phyloP scores from a whole-genome alignment of 2,888 invertebrate species.

The Nebria brevicollis region DNA sequence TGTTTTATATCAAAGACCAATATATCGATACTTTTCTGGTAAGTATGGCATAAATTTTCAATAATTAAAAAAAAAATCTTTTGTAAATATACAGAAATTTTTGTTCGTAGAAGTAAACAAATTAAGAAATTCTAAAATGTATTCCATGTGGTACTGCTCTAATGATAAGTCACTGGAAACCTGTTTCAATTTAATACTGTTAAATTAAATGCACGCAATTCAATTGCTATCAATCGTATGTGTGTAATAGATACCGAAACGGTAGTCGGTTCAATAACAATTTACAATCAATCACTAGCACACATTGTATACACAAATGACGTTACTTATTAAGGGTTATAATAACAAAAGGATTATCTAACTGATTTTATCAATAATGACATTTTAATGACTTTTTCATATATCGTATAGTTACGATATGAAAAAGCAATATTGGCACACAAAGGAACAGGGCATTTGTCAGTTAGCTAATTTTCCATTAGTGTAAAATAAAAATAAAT shows the following conservation, averaged over 20 bases:
- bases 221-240: not conserved
- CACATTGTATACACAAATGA: not conserved
- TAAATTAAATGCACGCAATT: not conserved
- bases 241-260: not conserved
- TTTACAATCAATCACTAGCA: slow-evolving; percentile 42
- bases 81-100: no score
- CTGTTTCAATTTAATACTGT: not conserved
- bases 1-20: no score
- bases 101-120: no score
- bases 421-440: not conserved
- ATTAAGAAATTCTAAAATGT: not conserved
- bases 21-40: no score
- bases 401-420: not conserved
- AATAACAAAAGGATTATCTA: not conserved
- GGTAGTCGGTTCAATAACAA: slow-evolving; percentile 34
- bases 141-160: not conserved
- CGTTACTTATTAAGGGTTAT: not conserved
- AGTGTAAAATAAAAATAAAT: not conserved
- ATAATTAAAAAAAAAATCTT: no score
- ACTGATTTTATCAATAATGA: not conserved
- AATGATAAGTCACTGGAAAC: not conserved
- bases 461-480: not conserved
- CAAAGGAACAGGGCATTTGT: not conserved
- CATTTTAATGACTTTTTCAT: not conserved
- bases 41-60: no score